Conservation (phyloP, 1,140 invertebrate genomes). For the Popillia japonica region DNA sequence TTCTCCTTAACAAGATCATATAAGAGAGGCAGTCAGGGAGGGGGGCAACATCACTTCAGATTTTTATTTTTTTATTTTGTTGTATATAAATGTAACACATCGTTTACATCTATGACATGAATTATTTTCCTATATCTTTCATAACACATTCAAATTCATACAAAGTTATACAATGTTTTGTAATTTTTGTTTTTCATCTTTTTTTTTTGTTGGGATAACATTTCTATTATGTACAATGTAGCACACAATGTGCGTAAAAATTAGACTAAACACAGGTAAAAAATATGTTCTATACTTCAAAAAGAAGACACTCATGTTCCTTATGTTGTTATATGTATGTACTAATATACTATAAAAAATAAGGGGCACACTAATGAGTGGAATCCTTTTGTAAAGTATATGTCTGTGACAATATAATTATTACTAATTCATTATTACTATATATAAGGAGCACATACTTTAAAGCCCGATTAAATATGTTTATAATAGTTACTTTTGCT, state of each 20-base stretch:
- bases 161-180: background rate
- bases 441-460: slow-evolving; percentile 4
- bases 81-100: slow-evolving; percentile 2
- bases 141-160: slow-evolving; percentile 16
- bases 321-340: slow-evolving; percentile 34
- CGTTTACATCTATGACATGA: background rate
- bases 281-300: slow-evolving; percentile 21
- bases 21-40: slow-evolving; percentile 12
- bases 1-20: background rate
- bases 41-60: background rate
- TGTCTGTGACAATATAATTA: background rate
- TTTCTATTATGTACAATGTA: slow-evolving; percentile 28
- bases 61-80: background rate
- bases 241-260: slow-evolving; percentile 18
- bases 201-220: background rate
- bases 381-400: slow-evolving; percentile 33
- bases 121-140: slow-evolving; percentile 4
- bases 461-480: slow-evolving; percentile 30
- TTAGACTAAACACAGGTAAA: slow-evolving; percentile 22
- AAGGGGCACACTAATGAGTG: slow-evolving; percentile 40
- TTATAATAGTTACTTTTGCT: slow-evolving; percentile 23
- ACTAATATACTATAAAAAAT: slow-evolving; percentile 38
- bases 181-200: background rate
- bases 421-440: slow-evolving; percentile 27
- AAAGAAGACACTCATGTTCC: slow-evolving; percentile 40